A percentile compares a stretch with the other conserved stretches of the same genome.
Evolutionary conservation across 2,888 invertebrate species (phyloP).

Genomic region (Habrosyne pyritoides): DNA sequence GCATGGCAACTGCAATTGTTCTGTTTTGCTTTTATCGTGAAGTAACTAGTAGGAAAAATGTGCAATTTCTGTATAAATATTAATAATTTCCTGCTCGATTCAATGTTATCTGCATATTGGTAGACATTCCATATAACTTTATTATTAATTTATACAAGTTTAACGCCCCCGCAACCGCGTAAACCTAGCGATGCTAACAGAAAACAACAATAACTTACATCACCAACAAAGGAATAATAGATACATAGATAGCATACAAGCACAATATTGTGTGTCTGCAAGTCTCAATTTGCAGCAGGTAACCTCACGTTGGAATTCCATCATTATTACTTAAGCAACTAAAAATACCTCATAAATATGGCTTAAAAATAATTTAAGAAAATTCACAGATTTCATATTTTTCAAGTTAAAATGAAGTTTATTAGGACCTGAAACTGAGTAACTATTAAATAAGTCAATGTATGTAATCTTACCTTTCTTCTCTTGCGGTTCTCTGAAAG

Average conservation of each 20-base stretch:
- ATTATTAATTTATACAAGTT: neutral
- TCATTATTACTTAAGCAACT: too few species aligned
- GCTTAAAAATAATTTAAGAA: neutral
- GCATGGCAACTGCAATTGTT: neutral
- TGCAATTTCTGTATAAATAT: neutral
- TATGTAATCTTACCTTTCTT: too few species aligned
- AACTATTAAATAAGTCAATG: too few species aligned
- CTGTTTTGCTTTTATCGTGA: neutral
- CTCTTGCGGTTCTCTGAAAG: too few species aligned
- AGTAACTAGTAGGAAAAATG: neutral
- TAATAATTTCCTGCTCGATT: neutral
- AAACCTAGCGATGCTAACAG: neutral
- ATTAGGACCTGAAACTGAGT: too few species aligned
- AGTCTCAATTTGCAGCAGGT: neutral
- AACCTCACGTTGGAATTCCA: too few species aligned
- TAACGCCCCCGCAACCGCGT: neutral
- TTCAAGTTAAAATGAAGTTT: too few species aligned
- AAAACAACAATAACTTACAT: neutral
- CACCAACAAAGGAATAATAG: neutral
- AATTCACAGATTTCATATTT: neutral
- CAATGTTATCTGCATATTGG: neutral
- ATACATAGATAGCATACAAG: neutral
- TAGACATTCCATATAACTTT: neutral
- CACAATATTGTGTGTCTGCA: neutral
- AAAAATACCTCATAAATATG: too few species aligned